Percentiles rank a stretch among this genome's conserved stretches.
phyloP scores from a whole-genome alignment of 2,888 invertebrate genomes.

The Drosophila paramelanica region DNA sequence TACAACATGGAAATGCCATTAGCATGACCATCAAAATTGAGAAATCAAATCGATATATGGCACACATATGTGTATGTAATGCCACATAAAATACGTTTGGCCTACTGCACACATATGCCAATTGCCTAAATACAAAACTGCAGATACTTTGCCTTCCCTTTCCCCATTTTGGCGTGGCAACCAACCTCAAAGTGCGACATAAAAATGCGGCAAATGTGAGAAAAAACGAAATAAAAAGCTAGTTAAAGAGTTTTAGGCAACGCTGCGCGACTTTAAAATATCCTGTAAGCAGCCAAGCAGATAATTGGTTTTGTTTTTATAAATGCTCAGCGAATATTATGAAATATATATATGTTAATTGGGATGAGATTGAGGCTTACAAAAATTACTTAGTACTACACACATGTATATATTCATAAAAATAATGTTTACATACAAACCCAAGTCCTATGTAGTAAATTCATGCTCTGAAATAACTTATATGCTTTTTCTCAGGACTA shows the following conservation, averaged over 20 bases:
- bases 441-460: no score
- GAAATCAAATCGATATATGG: conserved; percentile 53
- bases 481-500: no score
- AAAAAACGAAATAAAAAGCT: conserved; percentile 30
- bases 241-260: neutral
- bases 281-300: conserved; percentile 6
- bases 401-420: no score
- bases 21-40: conserved; percentile 42
- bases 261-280: neutral
- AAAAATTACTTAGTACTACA: no score
- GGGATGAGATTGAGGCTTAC: no score
- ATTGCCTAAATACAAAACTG: conserved; percentile 55
- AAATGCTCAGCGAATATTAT: no score
- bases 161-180: conserved; percentile 9
- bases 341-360: no score
- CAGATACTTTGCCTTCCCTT: conserved; percentile 21
- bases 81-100: conserved; percentile 5
- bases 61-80: conserved; percentile 5
- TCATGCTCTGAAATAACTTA: no score
- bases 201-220: conserved; percentile 57
- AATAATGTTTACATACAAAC: no score
- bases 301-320: neutral
- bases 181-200: conserved; percentile 58
- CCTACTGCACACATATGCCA: conserved; percentile 31
- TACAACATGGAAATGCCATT: conserved; percentile 76